These are phyloP conservation scores for Drosophila sproati DNA, from an alignment of 1,140 invertebrate genomes.

Conservation along the genomic window DNA sequence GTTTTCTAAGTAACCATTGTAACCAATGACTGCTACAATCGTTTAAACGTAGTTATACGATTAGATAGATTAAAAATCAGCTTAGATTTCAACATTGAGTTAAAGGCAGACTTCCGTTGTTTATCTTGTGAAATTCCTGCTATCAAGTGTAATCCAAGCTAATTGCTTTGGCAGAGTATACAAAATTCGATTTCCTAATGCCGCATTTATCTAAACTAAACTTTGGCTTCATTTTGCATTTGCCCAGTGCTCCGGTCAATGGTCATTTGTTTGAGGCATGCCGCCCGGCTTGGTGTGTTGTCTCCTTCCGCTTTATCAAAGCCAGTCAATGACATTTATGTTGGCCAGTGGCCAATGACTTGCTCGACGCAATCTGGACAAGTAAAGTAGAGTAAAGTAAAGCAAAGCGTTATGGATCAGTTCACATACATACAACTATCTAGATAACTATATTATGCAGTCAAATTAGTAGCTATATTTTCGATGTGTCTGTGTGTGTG, in stretches of 20 bases:
- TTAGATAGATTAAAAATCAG: neutral
- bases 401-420: slow-evolving; percentile 30
- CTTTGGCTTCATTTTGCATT: slow-evolving; percentile 7
- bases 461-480: neutral
- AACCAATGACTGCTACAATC: too few species aligned
- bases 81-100: too few species aligned
- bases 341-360: slow-evolving; percentile 43
- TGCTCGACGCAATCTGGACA: neutral
- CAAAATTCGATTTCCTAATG: slow-evolving; percentile 3
- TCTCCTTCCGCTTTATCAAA: slow-evolving; percentile 43
- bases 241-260: neutral
- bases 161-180: slow-evolving; percentile 6
- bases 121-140: neutral
- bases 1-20: too few species aligned
- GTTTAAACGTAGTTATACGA: too few species aligned
- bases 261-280: slow-evolving; percentile 30
- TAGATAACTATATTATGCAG: slow-evolving; percentile 24
- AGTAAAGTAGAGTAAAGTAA: slow-evolving; percentile 14
- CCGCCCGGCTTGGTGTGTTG: slow-evolving; percentile 24
- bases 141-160: neutral
- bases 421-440: slow-evolving; percentile 11
- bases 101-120: neutral
- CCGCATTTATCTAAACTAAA: slow-evolving; percentile 25
- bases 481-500: slow-evolving; percentile 4
- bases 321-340: slow-evolving; percentile 63